Evolutionary conservation across 2,888 invertebrate species (phyloP), one percentile per base, ranked within the genome.

Genomic region (Dorcus hopei): DNA sequence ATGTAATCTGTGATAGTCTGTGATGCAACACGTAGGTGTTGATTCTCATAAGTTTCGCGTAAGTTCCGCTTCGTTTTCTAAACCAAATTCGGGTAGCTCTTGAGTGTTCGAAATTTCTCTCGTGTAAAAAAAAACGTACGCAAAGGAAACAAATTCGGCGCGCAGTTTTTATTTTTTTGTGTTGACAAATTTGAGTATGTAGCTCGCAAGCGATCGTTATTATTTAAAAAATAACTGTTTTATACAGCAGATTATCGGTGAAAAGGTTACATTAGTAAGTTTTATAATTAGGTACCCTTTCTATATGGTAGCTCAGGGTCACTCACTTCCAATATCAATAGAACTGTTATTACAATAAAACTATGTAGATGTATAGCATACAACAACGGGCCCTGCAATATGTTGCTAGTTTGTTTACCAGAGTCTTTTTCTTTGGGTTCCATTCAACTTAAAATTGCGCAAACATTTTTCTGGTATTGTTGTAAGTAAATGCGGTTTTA

Each of bases 311-410:
- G 78, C 79, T 79, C 79, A 79, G 79, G 79, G 78, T 72, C 76
- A 77, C 76, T 77, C 77, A 79, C 77, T 78, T 78, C 76, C 77
- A 77, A 71, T 76, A 74, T 74, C 75, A 76, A 77, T 77, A 78
- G 68, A 67, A 67, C 64, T 67, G 67, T 68, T 66, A 69, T 67
- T 68, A 64, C 63, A 65, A 65, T 65, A 62, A 65, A 69, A 66
- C 48, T 68, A 14, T 14, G 14, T 14, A 68, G 66, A 59, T 63
- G 62, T 67, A 19, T 19, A 68, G 67, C 62, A 58, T 62, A 61
- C 56, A 61, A 38, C 54, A 52, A 52, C 52, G 55, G 57, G 58
- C 61, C 58, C 52, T 64, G 58, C 64, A 61, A 62, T 64, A 59
- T 61, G 61, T 62, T 62, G 59, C 64, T 57, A 57, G 59, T 49